These are phyloP conservation scores for Drosophila mulleri DNA, from an alignment of 2,888 invertebrate species.

Conservation along the genomic window DNA sequence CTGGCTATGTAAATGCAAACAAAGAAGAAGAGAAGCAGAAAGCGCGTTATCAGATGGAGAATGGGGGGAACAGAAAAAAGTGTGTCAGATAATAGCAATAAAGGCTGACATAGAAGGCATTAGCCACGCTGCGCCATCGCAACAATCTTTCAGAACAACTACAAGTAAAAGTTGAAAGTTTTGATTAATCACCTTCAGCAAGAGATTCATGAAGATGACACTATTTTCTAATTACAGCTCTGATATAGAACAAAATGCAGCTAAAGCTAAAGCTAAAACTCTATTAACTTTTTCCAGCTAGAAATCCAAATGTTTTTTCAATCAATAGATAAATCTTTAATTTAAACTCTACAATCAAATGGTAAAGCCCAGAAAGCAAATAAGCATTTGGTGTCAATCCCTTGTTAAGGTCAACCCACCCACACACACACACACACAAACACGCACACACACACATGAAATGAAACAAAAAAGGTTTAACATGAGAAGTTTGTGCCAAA, in stretches of 20 bases:
- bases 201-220: not conserved
- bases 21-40: conserved; percentile 2
- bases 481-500: conserved; percentile 32
- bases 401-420: conserved; percentile 29
- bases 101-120: conserved; percentile 20
- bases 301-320: not conserved
- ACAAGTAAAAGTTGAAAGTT: conserved; percentile 11
- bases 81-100: conserved; percentile 43
- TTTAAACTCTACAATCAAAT: conserved; percentile 1
- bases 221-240: not conserved
- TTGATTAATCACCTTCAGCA: conserved; percentile 19
- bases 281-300: not conserved
- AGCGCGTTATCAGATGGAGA: conserved; percentile 45
- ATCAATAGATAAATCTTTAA: conserved; percentile 7
- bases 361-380: not conserved
- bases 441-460: conserved; percentile 2
- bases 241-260: too few relatives aligned
- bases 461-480: conserved; percentile 26
- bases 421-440: not conserved
- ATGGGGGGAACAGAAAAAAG: conserved; percentile 22
- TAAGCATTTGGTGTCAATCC: conserved; percentile 27
- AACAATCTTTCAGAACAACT: not conserved
- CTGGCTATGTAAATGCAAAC: conserved; percentile 25
- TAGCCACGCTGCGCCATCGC: conserved; percentile 1
- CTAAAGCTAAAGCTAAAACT: not conserved